phyloP scores from a whole-genome alignment of 2,113 vertebrate species.

The Papio anubis region DNA sequence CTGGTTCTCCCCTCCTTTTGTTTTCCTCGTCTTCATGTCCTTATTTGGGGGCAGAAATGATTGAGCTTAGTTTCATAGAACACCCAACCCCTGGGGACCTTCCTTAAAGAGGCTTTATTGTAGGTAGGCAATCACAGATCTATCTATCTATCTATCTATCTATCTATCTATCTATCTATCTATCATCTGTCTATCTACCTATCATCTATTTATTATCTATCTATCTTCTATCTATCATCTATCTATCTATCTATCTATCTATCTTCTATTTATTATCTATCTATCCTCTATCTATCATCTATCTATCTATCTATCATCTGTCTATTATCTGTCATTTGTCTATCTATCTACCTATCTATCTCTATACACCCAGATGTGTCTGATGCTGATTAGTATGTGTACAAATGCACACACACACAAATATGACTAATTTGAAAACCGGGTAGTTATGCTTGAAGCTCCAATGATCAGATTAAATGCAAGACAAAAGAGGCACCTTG shows the following conservation, averaged over 20 bases:
- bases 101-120: background rate
- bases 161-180: background rate
- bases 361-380: background rate
- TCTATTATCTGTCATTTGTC: too few relatives aligned
- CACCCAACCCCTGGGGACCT: background rate
- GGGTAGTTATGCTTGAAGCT: background rate
- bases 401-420: background rate
- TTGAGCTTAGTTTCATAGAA: background rate
- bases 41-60: background rate
- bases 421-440: background rate
- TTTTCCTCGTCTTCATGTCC: background rate
- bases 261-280: background rate
- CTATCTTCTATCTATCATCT: too few relatives aligned
- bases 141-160: background rate
- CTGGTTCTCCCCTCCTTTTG: rapidly evolving
- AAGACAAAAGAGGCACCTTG: background rate
- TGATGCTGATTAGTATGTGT: background rate
- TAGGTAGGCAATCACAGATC: background rate
- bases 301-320: too few relatives aligned
- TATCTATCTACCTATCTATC: background rate
- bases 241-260: background rate
- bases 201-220: rapidly evolving
- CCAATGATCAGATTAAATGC: background rate
- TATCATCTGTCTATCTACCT: background rate
- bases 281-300: too few relatives aligned